Evolutionary conservation across 1,140 invertebrate species (phyloP).

Genomic region (Plutomurus gul): DNA sequence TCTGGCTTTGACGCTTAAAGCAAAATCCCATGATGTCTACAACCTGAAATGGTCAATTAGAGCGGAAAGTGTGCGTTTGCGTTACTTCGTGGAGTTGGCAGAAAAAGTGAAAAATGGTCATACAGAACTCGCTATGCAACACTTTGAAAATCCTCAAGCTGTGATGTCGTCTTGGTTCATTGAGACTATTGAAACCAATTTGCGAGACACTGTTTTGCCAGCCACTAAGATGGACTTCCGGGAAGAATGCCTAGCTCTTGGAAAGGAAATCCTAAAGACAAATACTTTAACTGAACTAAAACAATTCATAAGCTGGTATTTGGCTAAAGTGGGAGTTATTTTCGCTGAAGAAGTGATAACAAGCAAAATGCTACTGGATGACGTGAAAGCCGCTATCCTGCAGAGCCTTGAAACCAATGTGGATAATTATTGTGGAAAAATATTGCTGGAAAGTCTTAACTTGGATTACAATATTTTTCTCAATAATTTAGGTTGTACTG

Average conservation of each 20-base stretch:
- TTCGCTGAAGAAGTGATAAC: background rate
- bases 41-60: background rate
- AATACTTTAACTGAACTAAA: background rate
- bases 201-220: background rate
- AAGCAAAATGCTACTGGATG: background rate
- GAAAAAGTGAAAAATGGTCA: background rate
- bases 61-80: background rate
- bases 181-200: background rate
- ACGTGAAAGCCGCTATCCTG: background rate
- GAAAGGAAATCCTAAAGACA: background rate
- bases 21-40: background rate
- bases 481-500: background rate
- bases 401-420: background rate
- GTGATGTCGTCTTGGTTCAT: background rate
- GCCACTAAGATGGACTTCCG: background rate
- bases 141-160: background rate
- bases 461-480: background rate
- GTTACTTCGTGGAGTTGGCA: background rate
- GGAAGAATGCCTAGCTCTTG: background rate
- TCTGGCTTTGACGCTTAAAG: background rate
- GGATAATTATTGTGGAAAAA: background rate
- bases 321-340: background rate
- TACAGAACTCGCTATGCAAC: background rate
- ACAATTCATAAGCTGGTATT: background rate
- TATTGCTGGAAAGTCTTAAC: background rate